Conservation (phyloP, 2,113 vertebrate genomes). For the Oncorhynchus keta region DNA sequence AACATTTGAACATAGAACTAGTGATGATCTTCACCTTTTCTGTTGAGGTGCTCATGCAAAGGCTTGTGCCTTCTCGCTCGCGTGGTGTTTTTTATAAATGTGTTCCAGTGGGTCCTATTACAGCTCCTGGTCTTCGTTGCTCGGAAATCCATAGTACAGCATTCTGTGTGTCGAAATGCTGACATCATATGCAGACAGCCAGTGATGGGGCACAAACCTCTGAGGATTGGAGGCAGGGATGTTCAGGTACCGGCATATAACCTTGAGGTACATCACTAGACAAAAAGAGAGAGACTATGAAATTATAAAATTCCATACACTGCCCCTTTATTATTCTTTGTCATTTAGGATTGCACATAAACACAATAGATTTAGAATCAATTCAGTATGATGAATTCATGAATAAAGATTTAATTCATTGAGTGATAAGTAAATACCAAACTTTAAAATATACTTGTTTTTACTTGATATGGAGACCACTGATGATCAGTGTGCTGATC, state of each 20-base stretch:
- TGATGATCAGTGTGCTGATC: conserved; percentile 20
- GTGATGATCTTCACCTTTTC: neutral
- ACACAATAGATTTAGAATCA: too few species aligned
- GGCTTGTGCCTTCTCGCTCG: neutral
- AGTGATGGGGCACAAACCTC: conserved; percentile 9
- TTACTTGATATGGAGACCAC: conserved; percentile 17
- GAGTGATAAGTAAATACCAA: too few species aligned
- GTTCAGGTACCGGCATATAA: neutral
- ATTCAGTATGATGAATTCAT: too few species aligned
- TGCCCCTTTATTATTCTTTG: neutral
- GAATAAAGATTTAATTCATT: too few species aligned
- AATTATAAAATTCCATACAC: conserved; percentile 7
- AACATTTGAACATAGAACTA: neutral
- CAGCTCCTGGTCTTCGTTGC: conserved; percentile 3
- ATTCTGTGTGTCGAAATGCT: conserved; percentile 5
- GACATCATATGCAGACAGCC: conserved; percentile 9
- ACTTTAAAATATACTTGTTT: neutral
- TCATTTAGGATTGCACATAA: too few species aligned
- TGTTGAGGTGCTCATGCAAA: neutral
- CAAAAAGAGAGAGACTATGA: conserved; percentile 10
- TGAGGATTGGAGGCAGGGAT: conserved; percentile 18
- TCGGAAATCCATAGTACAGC: neutral
- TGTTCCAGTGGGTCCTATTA: neutral
- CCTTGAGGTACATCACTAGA: conserved; percentile 6
- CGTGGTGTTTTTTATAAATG: neutral